Conservation (phyloP, 2,113 vertebrate genomes). For the Plecturocebus donacophilus region DNA sequence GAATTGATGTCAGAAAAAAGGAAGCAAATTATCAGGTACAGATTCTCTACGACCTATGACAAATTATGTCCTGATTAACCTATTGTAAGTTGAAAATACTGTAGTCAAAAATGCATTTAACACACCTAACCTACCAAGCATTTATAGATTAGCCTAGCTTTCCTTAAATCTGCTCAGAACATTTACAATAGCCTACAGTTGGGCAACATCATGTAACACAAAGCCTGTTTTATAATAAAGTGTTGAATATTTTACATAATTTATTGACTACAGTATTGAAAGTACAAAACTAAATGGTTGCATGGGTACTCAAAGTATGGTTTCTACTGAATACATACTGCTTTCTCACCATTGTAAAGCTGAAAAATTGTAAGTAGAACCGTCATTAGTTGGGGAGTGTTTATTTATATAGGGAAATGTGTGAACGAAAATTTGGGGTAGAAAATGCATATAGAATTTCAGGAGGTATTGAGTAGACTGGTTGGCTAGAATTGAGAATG, state of each 20-base stretch:
- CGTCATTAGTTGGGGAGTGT: not conserved
- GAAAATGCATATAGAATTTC: not conserved
- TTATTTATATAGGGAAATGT: not conserved
- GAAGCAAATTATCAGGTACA: not conserved
- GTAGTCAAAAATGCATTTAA: not conserved
- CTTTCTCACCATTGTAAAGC: not conserved
- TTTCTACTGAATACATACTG: not conserved
- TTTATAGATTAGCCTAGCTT: not conserved
- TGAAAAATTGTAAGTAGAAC: not conserved
- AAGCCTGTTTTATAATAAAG: not conserved
- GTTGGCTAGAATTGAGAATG: not conserved
- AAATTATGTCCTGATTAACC: not conserved
- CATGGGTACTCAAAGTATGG: not conserved
- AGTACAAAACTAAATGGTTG: not conserved
- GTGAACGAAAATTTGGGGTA: not conserved
- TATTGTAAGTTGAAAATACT: not conserved
- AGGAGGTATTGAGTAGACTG: not conserved
- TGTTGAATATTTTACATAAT: not conserved
- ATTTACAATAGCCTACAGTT: not conserved
- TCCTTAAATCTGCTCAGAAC: not conserved
- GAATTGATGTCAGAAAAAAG: not conserved
- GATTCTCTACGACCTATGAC: not conserved
- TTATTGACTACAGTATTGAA: not conserved
- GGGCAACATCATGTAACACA: not conserved
- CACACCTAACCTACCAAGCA: not conserved